These are phyloP conservation scores for Lasioglossum pauxillum DNA, from an alignment of 2,888 invertebrate genomes.

Conservation along the genomic window DNA sequence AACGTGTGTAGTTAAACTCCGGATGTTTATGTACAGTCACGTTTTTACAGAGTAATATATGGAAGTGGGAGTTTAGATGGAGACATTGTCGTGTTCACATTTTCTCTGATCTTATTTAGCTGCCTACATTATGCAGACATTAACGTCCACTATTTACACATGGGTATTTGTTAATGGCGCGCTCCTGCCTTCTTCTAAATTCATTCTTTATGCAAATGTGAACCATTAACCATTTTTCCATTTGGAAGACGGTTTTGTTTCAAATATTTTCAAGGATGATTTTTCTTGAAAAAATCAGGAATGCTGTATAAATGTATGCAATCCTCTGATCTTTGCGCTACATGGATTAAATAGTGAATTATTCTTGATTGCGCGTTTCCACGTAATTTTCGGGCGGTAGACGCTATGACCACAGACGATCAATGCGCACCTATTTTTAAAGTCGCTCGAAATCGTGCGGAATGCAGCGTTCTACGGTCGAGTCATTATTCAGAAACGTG, in stretches of 20 bases:
- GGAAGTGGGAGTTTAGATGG: neutral
- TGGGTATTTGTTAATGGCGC: neutral
- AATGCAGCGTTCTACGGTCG: neutral
- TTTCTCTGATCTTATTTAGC: neutral
- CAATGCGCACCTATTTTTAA: slow-evolving; percentile 10
- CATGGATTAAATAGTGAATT: neutral
- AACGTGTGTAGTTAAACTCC: neutral
- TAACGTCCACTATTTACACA: too few species aligned
- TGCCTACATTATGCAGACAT: neutral
- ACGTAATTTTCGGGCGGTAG: neutral
- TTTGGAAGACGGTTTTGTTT: too few species aligned
- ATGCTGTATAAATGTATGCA: neutral
- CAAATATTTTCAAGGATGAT: neutral
- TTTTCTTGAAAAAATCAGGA: neutral
- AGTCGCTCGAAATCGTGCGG: neutral
- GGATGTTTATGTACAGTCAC: neutral
- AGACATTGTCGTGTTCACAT: neutral
- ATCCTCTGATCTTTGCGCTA: neutral
- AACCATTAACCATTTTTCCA: too few species aligned
- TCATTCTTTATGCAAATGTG: neutral
- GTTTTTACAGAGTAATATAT: neutral
- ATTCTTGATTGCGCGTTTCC: neutral
- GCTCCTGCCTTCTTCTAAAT: neutral
- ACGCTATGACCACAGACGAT: neutral
- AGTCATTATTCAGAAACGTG: neutral